These are phyloP conservation scores for Mirza zaza DNA, from an alignment of 2,113 vertebrate genomes.

Conservation along the genomic window DNA sequence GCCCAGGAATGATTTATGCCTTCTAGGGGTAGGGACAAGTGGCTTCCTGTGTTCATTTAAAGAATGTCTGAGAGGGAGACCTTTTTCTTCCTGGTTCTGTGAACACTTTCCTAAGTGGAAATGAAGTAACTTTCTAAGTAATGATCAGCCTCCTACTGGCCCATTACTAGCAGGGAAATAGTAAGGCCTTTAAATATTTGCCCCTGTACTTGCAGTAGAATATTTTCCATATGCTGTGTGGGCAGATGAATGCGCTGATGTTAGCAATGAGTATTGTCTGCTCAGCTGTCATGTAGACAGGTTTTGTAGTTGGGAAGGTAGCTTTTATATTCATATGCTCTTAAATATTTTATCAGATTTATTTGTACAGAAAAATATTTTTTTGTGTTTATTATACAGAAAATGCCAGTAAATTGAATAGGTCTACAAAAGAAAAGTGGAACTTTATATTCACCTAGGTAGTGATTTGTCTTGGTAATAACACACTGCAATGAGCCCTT, in stretches of 20 bases:
- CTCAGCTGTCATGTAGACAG: not conserved
- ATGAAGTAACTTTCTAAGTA: not conserved
- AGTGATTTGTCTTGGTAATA: not conserved
- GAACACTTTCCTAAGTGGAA: not conserved
- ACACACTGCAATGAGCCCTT: not conserved
- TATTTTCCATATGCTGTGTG: not conserved
- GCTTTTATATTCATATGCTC: not conserved
- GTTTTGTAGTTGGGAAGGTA: not conserved
- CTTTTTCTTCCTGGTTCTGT: not conserved
- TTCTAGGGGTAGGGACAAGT: not conserved
- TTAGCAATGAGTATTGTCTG: not conserved
- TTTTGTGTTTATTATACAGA: not conserved
- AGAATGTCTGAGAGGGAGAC: not conserved
- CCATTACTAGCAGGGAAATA: not conserved
- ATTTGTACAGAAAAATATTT: slow-evolving; percentile 22
- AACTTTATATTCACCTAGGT: not conserved
- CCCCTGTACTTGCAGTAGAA: not conserved
- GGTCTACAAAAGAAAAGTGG: not conserved
- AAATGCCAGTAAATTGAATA: slow-evolving; percentile 18
- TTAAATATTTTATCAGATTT: slow-evolving; percentile 41
- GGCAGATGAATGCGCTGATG: not conserved
- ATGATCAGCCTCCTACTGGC: not conserved
- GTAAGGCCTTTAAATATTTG: not conserved
- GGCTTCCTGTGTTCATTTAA: not conserved
- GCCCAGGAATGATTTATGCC: not conserved